phyloP scores from a whole-genome alignment of 2,797 vertebrate species.

The Periophthalmus magnuspinnatus region DNA sequence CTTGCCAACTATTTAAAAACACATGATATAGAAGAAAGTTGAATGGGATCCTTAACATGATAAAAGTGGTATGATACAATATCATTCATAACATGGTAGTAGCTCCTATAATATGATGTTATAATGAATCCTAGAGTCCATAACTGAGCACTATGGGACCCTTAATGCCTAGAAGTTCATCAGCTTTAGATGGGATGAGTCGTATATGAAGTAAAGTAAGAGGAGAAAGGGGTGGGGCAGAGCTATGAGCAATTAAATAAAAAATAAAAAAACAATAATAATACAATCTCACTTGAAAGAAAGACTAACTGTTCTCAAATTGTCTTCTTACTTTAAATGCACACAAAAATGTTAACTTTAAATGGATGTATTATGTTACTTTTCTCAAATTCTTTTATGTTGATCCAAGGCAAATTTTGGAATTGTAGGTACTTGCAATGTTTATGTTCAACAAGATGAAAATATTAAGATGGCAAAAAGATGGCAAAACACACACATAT shows the following conservation, averaged over 20 bases:
- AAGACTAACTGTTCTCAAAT: too few species aligned
- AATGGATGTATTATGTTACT: neutral
- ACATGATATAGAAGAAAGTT: conserved; percentile 13
- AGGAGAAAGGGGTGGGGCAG: neutral
- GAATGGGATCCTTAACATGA: conserved; percentile 22
- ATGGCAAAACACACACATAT: too few species aligned
- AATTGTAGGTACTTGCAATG: too few species aligned
- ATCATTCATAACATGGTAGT: conserved; percentile 25
- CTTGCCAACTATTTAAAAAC: conserved; percentile 19
- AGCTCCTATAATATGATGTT: neutral
- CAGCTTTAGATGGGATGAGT: neutral
- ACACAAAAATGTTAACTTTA: conserved; percentile 2
- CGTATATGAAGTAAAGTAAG: conserved; percentile 16
- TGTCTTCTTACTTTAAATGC: neutral
- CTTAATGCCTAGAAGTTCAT: too few species aligned
- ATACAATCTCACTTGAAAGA: too few species aligned
- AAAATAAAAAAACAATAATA: neutral
- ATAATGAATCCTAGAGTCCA: neutral
- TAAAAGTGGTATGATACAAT: conserved; percentile 38
- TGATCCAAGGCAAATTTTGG: neutral
- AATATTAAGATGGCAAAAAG: too few species aligned
- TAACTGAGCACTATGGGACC: conserved; percentile 6
- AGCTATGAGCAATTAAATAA: neutral
- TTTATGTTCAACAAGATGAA: too few species aligned
- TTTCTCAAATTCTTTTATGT: neutral